These are phyloP conservation scores for Nephrotoma appendiculata DNA, from an alignment of 2,888 invertebrate genomes.

Conservation along the genomic window DNA sequence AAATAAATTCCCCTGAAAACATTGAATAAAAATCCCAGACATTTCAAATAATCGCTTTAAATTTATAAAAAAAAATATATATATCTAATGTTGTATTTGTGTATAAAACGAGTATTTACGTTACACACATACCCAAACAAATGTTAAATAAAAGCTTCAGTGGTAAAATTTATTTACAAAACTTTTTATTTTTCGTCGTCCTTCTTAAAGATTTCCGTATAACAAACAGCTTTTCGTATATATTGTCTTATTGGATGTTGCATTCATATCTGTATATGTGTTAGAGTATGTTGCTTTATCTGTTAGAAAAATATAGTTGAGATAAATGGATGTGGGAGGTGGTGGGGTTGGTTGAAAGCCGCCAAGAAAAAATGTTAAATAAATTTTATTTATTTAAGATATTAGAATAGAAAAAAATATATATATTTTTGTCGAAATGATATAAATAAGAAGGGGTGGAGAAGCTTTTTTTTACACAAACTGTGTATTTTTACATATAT, in stretches of 20 bases:
- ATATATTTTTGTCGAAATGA: neutral
- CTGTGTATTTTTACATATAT: neutral
- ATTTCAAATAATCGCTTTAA: neutral
- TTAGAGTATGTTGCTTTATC: neutral
- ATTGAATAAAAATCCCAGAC: neutral
- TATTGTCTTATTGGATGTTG: neutral
- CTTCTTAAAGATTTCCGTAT: neutral
- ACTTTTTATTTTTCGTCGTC: neutral
- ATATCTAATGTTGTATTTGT: neutral
- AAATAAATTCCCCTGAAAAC: neutral
- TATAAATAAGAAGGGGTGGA: neutral
- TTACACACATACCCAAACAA: neutral
- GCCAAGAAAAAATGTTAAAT: neutral
- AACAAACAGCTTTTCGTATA: neutral
- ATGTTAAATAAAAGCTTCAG: neutral
- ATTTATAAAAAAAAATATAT: neutral
- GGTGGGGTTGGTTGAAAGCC: neutral
- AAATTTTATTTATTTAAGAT: neutral
- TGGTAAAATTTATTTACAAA: neutral
- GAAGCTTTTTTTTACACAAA: neutral
- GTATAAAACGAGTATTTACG: neutral
- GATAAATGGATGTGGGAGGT: neutral
- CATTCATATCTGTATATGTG: neutral
- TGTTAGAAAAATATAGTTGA: neutral
- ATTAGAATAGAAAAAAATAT: neutral